These are phyloP conservation scores for Merops nubicus DNA, from an alignment of 2,113 vertebrate genomes.

Conservation along the genomic window DNA sequence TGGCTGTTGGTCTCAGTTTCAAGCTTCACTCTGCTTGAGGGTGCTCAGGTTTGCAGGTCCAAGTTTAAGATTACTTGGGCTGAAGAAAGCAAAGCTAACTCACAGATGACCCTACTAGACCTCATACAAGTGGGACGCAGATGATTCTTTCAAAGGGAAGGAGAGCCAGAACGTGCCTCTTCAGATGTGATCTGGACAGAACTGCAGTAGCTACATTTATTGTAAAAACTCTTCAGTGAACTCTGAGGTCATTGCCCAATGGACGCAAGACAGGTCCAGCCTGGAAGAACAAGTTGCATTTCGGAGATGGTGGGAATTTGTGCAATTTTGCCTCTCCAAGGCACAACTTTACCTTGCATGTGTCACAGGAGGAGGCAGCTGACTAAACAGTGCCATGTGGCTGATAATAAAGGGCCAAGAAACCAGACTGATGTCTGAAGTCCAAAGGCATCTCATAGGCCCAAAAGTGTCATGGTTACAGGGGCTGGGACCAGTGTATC, in stretches of 20 bases:
- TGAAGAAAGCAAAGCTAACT: not conserved
- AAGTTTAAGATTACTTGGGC: not conserved
- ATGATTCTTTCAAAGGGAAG: not conserved
- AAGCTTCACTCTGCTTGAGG: not conserved
- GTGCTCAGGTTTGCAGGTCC: not conserved
- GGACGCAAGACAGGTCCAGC: not conserved
- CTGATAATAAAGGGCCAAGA: not conserved
- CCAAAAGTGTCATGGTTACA: too few relatives aligned
- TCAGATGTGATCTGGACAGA: not conserved
- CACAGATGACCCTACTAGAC: not conserved
- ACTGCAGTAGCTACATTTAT: not conserved
- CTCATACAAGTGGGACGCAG: not conserved
- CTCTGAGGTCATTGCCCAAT: not conserved
- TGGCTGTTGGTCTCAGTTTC: not conserved
- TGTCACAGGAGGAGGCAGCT: not conserved
- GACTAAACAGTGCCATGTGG: not conserved
- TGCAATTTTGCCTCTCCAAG: not conserved
- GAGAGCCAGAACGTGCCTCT: not conserved
- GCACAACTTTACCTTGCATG: not conserved
- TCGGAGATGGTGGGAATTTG: not conserved
- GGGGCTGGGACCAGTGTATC: too few relatives aligned
- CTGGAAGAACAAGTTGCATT: not conserved
- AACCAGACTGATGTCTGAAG: not conserved
- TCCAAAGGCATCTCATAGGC: not conserved
- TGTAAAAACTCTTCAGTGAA: not conserved